A percentile compares a stretch with the other conserved stretches of the same genome.
Conservation (phyloP, 2,113 vertebrate species). For the Amphilophus citrinellus region DNA sequence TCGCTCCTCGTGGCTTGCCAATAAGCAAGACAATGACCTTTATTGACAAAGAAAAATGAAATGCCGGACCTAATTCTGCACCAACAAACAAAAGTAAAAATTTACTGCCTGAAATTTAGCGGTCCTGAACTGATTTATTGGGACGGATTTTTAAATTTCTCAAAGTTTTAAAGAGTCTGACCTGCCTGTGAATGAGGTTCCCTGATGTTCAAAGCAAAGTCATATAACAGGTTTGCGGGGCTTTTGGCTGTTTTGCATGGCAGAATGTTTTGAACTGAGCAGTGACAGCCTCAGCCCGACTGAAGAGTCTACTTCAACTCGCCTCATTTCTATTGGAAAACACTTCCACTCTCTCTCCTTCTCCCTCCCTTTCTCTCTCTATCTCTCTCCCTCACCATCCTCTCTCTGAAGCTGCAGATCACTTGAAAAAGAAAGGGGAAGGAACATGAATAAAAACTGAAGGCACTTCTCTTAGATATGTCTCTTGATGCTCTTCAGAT, state of each 20-base stretch:
- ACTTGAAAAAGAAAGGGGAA: slow-evolving; percentile 73
- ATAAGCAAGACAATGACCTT: slow-evolving; percentile 51
- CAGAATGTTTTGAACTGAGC: slow-evolving; percentile 79
- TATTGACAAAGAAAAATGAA: slow-evolving; percentile 44
- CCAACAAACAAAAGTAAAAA: slow-evolving; percentile 11
- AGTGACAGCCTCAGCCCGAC: slow-evolving; percentile 74
- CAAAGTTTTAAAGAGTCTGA: slow-evolving; percentile 51
- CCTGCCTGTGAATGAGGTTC: slow-evolving; percentile 58
- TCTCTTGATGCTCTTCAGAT: slow-evolving; percentile 81
- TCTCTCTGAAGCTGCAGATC: slow-evolving; percentile 72
- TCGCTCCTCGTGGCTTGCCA: slow-evolving; percentile 60
- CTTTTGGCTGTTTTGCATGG: slow-evolving; percentile 69
- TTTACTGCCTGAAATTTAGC: background rate
- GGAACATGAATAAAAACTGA: slow-evolving; percentile 82
- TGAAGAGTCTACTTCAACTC: slow-evolving; percentile 61
- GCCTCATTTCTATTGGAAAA: slow-evolving; percentile 79
- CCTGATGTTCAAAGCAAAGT: slow-evolving; percentile 76
- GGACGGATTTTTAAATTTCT: slow-evolving; percentile 5
- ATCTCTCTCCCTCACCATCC: slow-evolving; percentile 27
- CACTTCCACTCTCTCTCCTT: slow-evolving; percentile 56
- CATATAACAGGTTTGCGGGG: slow-evolving; percentile 57
- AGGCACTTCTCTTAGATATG: slow-evolving; percentile 79
- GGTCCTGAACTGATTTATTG: background rate
- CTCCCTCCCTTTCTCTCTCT: slow-evolving; percentile 18
- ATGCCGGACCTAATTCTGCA: background rate